Evolutionary conservation across 2,113 vertebrate species (phyloP).

Genomic region (Chamaea fasciata): DNA sequence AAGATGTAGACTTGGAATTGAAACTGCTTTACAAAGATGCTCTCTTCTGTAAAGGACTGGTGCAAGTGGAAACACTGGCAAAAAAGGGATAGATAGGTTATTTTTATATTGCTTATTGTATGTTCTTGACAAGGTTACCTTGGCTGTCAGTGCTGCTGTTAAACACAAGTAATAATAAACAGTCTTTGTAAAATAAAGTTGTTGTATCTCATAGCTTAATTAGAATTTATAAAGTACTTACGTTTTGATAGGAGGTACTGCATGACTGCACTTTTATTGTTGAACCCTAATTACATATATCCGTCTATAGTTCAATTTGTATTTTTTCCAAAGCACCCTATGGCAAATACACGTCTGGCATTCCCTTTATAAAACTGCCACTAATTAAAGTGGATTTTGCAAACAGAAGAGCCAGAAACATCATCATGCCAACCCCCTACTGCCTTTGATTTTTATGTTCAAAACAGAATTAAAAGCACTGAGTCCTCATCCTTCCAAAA

Average conservation of each 20-base stretch:
- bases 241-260: not conserved
- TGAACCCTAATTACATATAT: not conserved
- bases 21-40: not conserved
- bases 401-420: not conserved
- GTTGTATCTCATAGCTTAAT: not conserved
- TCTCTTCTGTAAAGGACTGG: not conserved
- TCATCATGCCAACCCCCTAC: not conserved
- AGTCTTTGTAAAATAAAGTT: not conserved
- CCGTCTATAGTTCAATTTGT: not conserved
- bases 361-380: not conserved
- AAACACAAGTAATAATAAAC: not conserved
- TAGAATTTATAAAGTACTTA: not conserved
- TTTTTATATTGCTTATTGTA: not conserved
- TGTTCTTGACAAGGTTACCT: not conserved
- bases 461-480: slow-evolving; percentile 16
- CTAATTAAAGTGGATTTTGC: slow-evolving; percentile 7
- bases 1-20: not conserved
- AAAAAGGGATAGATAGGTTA: not conserved
- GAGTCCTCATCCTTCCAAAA: not conserved
- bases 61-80: not conserved
- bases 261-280: not conserved
- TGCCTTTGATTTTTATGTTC: slow-evolving; percentile 4
- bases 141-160: not conserved
- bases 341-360: not conserved
- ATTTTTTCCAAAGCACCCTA: not conserved